These are phyloP conservation scores for Blera fallax DNA, from an alignment of 2,888 invertebrate genomes.

Conservation along the genomic window DNA sequence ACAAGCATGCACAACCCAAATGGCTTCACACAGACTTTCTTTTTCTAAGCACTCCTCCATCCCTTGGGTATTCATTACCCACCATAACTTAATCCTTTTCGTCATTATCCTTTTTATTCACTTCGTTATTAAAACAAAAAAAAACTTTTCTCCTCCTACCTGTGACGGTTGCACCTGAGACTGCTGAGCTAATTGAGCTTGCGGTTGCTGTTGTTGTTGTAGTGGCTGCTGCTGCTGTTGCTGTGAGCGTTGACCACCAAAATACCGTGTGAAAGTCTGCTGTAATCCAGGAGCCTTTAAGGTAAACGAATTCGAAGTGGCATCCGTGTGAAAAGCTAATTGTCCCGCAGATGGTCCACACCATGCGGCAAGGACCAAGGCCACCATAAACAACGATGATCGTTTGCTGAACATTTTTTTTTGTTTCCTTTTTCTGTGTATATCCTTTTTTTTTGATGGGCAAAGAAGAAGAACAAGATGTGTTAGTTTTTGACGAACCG, in stretches of 20 bases:
- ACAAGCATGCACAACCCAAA: background rate
- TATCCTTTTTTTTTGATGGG: constrained; percentile 35
- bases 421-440: background rate
- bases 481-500: background rate
- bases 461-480: background rate
- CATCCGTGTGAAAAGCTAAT: constrained; percentile 79
- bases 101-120: background rate
- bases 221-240: constrained; percentile 70
- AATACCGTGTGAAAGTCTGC: constrained; percentile 80
- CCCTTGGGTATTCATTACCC: background rate
- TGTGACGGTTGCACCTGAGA: constrained; percentile 51
- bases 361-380: constrained; percentile 65
- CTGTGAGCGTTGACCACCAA: constrained; percentile 76
- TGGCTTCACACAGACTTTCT: background rate
- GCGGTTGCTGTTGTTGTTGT: constrained; percentile 70
- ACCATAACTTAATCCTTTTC: background rate
- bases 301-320: constrained; percentile 80
- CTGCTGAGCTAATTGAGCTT: constrained; percentile 12
- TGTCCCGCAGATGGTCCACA: constrained; percentile 76
- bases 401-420: constrained; percentile 39
- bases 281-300: constrained; percentile 80
- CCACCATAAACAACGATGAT: constrained; percentile 37
- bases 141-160: constrained; percentile 11
- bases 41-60: background rate
- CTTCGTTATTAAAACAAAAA: background rate